A percentile compares a stretch with the other conserved stretches of the same genome.
Evolutionary conservation across 2,888 invertebrate species (phyloP).

Genomic region (Phaonia tiefii): DNA sequence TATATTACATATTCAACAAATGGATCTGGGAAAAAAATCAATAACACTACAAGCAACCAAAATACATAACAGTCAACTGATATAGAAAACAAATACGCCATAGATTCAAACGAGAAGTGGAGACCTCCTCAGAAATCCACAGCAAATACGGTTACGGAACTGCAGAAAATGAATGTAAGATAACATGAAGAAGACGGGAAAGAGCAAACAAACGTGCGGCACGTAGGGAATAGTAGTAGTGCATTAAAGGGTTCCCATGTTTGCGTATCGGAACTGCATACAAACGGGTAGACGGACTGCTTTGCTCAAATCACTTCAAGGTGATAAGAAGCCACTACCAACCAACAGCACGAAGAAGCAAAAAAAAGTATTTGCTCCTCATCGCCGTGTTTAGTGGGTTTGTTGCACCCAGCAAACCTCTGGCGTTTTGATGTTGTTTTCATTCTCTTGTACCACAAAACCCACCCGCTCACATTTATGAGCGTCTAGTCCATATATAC

Average conservation of each 20-base stretch:
- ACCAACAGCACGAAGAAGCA: slow-evolving; percentile 30
- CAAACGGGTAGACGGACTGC: background rate
- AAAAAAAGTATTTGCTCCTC: background rate
- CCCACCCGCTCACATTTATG: slow-evolving; percentile 35
- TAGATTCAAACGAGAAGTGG: background rate
- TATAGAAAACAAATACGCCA: slow-evolving; percentile 46
- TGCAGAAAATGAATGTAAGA: background rate
- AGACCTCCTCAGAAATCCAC: slow-evolving; percentile 1
- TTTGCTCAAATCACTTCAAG: slow-evolving; percentile 58
- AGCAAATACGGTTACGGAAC: background rate
- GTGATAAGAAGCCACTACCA: slow-evolving; percentile 69
- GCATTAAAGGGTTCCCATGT: slow-evolving; percentile 46
- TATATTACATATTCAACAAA: background rate
- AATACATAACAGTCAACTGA: slow-evolving; percentile 38
- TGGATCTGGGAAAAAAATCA: background rate
- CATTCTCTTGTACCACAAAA: slow-evolving; percentile 14
- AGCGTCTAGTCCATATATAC: slow-evolving; percentile 33
- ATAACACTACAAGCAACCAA: slow-evolving; percentile 33
- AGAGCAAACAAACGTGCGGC: background rate
- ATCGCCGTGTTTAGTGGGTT: slow-evolving; percentile 25
- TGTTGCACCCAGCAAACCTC: slow-evolving; percentile 23
- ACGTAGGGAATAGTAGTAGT: too few species aligned
- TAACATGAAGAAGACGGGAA: background rate
- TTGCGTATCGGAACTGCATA: background rate
- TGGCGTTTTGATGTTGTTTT: too few species aligned